Evolutionary conservation across 2,888 invertebrate species (phyloP).

Genomic region (Carcina quercana): DNA sequence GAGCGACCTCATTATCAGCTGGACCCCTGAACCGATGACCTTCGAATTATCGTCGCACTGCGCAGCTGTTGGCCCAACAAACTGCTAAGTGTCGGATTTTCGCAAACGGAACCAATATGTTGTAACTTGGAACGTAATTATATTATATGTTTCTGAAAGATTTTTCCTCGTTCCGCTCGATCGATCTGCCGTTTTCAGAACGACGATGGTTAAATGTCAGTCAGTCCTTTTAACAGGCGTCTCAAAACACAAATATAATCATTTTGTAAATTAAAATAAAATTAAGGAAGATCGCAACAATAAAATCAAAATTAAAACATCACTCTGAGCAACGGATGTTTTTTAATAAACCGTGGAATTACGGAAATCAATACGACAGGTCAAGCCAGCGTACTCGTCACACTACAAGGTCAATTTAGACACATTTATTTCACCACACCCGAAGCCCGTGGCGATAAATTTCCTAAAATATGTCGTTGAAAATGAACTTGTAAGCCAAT

Average conservation of each 20-base stretch:
- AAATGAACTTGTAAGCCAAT: no score
- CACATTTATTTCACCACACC: conserved; percentile 21
- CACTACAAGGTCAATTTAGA: conserved; percentile 22
- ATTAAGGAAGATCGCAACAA: no score
- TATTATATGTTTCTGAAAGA: neutral
- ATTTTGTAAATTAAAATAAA: no score
- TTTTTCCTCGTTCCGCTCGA: neutral
- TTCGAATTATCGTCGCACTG: conserved; percentile 41
- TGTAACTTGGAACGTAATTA: neutral
- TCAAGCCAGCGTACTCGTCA: conserved; percentile 6
- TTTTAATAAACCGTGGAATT: no score
- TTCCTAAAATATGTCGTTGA: neutral
- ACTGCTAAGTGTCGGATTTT: no score
- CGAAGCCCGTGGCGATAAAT: neutral
- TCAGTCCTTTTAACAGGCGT: conserved; percentile 11
- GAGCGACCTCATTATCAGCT: conserved; percentile 2
- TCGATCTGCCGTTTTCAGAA: no score
- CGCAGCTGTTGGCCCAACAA: conserved; percentile 32
- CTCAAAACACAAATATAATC: no score
- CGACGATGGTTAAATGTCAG: no score
- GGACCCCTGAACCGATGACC: conserved; percentile 31
- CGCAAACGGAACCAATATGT: neutral
- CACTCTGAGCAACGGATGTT: no score
- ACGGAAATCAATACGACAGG: conserved; percentile 27
- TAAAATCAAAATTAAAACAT: no score